These are phyloP conservation scores for Pachydiplax longipennis DNA, from an alignment of 2,888 invertebrate genomes.

Conservation along the genomic window DNA sequence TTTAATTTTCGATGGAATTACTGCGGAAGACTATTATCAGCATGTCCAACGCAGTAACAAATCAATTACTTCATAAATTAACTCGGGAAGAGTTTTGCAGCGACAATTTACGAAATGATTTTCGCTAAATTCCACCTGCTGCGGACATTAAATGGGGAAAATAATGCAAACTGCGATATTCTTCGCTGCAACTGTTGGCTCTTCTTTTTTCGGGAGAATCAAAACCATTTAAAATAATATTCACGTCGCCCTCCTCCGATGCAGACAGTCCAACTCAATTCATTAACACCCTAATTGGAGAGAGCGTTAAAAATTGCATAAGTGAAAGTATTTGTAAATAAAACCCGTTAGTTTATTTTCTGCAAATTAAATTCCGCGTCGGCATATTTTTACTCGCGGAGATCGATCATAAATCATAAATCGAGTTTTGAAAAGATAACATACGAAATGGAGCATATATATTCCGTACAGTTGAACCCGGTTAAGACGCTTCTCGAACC, in stretches of 20 bases:
- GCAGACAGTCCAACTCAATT: constrained; percentile 31
- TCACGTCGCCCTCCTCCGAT: not conserved
- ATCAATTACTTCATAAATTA: not conserved
- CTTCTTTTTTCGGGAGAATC: not conserved
- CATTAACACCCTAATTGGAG: constrained; percentile 32
- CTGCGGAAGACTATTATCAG: not conserved
- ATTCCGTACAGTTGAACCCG: too few relatives aligned
- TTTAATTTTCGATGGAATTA: not conserved
- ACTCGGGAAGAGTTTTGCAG: not conserved
- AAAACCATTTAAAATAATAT: constrained; percentile 42
- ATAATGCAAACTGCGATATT: not conserved
- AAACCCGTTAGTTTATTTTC: constrained; percentile 21
- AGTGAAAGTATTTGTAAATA: constrained; percentile 24
- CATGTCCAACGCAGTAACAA: not conserved
- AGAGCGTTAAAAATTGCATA: constrained; percentile 25
- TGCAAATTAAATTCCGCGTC: constrained; percentile 22
- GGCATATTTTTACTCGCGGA: not conserved
- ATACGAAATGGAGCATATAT: not conserved
- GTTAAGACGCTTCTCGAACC: too few relatives aligned
- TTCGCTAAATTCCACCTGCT: not conserved
- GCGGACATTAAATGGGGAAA: not conserved
- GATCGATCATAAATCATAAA: not conserved
- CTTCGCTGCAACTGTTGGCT: not conserved
- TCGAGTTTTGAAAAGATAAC: too few relatives aligned
- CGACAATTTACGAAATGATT: not conserved